Evolutionary conservation across 2,888 invertebrate species (phyloP), one percentile per base, ranked within the genome.

Genomic region (Noctua comes): DNA sequence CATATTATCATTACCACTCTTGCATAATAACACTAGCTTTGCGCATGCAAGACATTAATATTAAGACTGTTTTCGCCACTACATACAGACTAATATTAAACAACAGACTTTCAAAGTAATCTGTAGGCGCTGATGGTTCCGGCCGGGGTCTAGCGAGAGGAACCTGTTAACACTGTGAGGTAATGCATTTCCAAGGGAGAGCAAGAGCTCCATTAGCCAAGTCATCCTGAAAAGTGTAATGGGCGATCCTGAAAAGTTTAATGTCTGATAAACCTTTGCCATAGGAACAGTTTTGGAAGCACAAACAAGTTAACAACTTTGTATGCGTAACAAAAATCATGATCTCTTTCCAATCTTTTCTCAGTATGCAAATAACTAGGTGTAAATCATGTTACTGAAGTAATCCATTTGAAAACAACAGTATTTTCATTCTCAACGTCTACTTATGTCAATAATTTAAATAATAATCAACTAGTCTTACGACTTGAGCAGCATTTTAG

Each of bases 371-470:
- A 68, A 54, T 46, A 10, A 27, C 5, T 51, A 24, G 40, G 65
- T n/a, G 65, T 65, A 21, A 40, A 40, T 24, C 40, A 13, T 65
- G n/a, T 77, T 11, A 51, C 57, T 62, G 24, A 27, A 51, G 40
- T 70, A 46, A 66, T 73, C 0, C 46, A 65, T 24, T 79, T 57
- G 27, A 43, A 69, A 69, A 77, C 27, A 76, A 13, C 43, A 48
- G 46, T 57, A n/a, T 3, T 62, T 48, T 54, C n/a, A 57, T 43
- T 1, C 1, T 43, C 18, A 64, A n/a, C 64, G 51, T 18, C 13
- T n/a, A 24, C 68, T 31, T 85, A 79, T 18, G 74, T 76, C 72
- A 86, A 86, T 75, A 73, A 79, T 83, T 85, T 86, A 66, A 83
- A 86, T 83, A 76, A 85, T 68, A 85, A 85, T 76, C 36, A 68